Evolutionary conservation across 2,797 vertebrate species (phyloP).

Genomic region (Rhyacichthys aspro): DNA sequence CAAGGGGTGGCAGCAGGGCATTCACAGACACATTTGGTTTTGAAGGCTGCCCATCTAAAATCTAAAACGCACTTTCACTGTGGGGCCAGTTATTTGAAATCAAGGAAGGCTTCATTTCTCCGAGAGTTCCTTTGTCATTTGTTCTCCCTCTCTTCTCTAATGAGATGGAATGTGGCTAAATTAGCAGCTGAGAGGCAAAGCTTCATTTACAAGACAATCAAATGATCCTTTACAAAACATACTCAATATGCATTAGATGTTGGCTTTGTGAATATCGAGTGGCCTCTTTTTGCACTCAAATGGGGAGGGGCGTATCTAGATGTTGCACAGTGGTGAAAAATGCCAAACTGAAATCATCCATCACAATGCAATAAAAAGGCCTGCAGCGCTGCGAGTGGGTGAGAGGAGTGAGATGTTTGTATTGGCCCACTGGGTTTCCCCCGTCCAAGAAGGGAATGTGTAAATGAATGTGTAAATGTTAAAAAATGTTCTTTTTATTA

Average conservation of each 20-base stretch:
- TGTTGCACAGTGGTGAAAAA: constrained; percentile 68
- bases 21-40: constrained; percentile 15
- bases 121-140: constrained; percentile 50
- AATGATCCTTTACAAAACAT: constrained; percentile 80
- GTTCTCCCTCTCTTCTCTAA: constrained; percentile 64
- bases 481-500: constrained; percentile 94
- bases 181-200: constrained; percentile 76
- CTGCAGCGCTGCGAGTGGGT: constrained; percentile 78
- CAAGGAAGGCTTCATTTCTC: constrained; percentile 57
- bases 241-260: constrained; percentile 78
- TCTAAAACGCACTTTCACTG: constrained; percentile 22
- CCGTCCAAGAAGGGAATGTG: constrained; percentile 66
- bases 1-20: constrained; percentile 18
- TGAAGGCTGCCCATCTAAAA: constrained; percentile 13
- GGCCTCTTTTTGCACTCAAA: constrained; percentile 67
- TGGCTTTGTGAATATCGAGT: constrained; percentile 71
- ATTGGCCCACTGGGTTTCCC: constrained; percentile 88
- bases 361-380: constrained; percentile 81
- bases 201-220: constrained; percentile 76
- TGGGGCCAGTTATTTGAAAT: constrained; percentile 25
- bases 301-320: constrained; percentile 65
- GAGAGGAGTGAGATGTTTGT: constrained; percentile 81
- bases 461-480: constrained; percentile 82
- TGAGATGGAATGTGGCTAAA: constrained; percentile 75
- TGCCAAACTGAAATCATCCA: constrained; percentile 80